These are phyloP conservation scores for Diglossa cyanea DNA, from an alignment of 2,797 vertebrate genomes.

Conservation along the genomic window DNA sequence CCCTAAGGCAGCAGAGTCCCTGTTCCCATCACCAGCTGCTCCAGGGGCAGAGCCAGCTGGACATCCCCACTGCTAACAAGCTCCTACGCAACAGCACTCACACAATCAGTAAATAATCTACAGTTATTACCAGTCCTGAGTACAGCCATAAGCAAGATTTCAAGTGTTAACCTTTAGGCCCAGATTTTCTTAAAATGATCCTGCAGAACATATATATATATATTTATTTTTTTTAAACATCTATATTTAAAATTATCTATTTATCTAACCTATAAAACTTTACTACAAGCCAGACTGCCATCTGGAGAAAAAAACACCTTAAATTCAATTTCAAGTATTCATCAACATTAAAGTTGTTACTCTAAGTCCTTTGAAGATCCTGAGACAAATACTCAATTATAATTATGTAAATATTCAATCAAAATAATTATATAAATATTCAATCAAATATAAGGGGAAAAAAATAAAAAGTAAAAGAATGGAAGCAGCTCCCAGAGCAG, in stretches of 20 bases:
- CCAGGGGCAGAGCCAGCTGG: not conserved
- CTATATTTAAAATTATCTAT: not conserved
- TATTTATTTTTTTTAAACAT: not conserved
- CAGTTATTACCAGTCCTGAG: constrained; percentile 42
- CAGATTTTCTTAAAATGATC: not conserved
- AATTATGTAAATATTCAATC: not conserved
- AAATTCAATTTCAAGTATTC: constrained; percentile 38
- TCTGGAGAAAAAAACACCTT: constrained; percentile 10
- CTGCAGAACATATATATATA: not conserved
- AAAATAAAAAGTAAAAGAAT: not conserved
- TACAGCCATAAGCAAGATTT: not conserved
- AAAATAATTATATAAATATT: not conserved
- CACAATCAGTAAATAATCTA: not conserved
- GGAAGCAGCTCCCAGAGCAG: not conserved
- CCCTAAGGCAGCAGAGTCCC: not conserved
- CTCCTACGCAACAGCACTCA: fast-evolving
- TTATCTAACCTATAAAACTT: constrained; percentile 17
- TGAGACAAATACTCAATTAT: not conserved
- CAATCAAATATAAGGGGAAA: not conserved
- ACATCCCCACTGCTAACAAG: not conserved
- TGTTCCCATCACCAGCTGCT: not conserved
- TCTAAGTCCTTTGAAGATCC: not conserved
- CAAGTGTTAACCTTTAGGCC: not conserved
- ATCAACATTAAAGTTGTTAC: not conserved
- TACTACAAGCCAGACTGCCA: constrained; percentile 6